Base-by-base conservation (phyloP, 2,113 vertebrate genomes). In the Platysteira castanea region DNA sequence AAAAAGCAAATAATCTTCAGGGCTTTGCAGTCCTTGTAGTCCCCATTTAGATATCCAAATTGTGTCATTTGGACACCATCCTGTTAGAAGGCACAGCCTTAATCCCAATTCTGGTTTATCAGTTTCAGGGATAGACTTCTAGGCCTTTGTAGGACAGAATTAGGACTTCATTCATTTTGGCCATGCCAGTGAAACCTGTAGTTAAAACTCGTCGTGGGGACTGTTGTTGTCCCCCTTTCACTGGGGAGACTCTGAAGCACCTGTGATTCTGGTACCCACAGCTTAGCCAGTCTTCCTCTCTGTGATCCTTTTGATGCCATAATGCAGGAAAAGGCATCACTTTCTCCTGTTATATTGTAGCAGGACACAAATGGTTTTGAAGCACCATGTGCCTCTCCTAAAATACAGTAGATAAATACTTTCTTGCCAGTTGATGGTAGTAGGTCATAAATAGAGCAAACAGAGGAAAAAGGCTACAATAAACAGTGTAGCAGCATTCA, bases 211-310 rank as follows among this genome's bases (percentile, higher is more conserved):
- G 28, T 53, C 67, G 5, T 74, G 42, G 53, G 9, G 39, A 3
- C 31, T 64, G 11, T 7, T 28, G 30, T 37, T 37, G 35, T 27
- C 11, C 87, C 15, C 12, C 15, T 50, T 59, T 91, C 70, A 74
- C 80, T 54, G 41, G 53, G 93, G 83, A 95, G 76, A 85, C 86
- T 90, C 91, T 88, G 93, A 83, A 78, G 87, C 87, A 88, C 80
- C 16, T 8, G 37, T 69, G 92, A 89, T 87, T 91, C 87, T 84
- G 46, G 92, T 95, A 93, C 89, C 63, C 74, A 3, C 79, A 42
- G 42, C 60, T 90, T 89, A 75, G 69, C 69, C 85, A 47, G 9
- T 53, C 60, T 81, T 41, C 31, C 73, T 60, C 13, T 52, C 75
- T 39, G 61, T 75, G 57, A 89, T 64, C 59, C 54, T 83, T n/a